Conservation (phyloP, 2,888 invertebrate species). For the Idaea biselata region DNA sequence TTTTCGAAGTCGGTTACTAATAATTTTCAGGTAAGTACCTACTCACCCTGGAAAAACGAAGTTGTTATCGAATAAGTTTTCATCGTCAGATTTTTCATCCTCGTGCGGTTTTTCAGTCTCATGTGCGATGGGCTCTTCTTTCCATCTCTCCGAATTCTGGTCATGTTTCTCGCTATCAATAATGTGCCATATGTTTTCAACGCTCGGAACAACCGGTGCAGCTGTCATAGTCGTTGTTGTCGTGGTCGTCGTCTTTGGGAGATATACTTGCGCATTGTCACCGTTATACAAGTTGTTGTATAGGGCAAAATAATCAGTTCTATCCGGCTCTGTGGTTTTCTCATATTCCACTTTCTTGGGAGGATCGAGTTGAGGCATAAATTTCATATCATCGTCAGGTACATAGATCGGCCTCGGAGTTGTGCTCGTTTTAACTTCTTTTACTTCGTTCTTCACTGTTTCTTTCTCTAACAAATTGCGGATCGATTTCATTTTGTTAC, state of each 20-base stretch:
- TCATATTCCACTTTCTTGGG: slow-evolving; percentile 26
- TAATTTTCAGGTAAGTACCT: slow-evolving; percentile 8
- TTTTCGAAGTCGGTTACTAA: slow-evolving; percentile 3
- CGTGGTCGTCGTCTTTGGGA: slow-evolving; percentile 42
- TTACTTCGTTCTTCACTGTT: slow-evolving; percentile 33
- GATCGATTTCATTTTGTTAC: slow-evolving; percentile 61
- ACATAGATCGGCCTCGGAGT: slow-evolving; percentile 59
- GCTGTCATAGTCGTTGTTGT: slow-evolving; percentile 44
- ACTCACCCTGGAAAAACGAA: slow-evolving; percentile 72
- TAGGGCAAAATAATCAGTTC: slow-evolving; percentile 56
- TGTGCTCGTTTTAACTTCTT: slow-evolving; percentile 39
- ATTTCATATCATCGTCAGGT: slow-evolving; percentile 48
- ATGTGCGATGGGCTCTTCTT: slow-evolving; percentile 49
- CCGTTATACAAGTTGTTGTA: slow-evolving; percentile 57
- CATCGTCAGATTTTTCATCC: slow-evolving; percentile 23
- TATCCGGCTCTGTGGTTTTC: slow-evolving; percentile 37
- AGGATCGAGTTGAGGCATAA: slow-evolving; percentile 36
- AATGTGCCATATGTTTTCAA: slow-evolving; percentile 73
- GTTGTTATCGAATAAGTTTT: slow-evolving; percentile 46
- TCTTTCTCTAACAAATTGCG: slow-evolving; percentile 67
- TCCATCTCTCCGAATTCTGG: slow-evolving; percentile 56
- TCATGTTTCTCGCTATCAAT: slow-evolving; percentile 67
- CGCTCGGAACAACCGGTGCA: slow-evolving; percentile 43
- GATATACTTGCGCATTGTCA: slow-evolving; percentile 45
- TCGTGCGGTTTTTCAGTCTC: slow-evolving; percentile 27